Evolutionary conservation across 2,113 vertebrate species (phyloP).

Genomic region (Acrocephalus kingi): DNA sequence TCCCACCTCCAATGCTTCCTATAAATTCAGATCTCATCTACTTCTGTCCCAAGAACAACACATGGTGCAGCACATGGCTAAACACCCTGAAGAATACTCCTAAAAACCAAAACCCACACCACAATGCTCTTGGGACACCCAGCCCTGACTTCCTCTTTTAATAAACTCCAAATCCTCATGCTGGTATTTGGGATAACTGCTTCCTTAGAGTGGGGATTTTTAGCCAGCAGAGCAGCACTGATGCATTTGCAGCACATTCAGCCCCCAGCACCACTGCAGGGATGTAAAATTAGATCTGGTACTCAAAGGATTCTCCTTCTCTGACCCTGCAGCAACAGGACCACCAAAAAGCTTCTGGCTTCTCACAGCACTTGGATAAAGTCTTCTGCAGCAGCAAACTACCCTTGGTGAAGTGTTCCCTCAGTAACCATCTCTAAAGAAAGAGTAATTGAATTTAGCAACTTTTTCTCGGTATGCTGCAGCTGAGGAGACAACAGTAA

Average conservation of each 20-base stretch:
- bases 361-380: background rate
- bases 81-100: background rate
- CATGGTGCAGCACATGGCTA: background rate
- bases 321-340: background rate
- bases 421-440: background rate
- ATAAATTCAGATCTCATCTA: background rate
- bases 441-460: background rate
- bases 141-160: background rate
- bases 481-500: slow-evolving; percentile 34
- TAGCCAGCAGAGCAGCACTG: background rate
- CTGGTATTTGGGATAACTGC: background rate
- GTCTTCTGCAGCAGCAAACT: background rate
- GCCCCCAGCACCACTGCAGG: background rate
- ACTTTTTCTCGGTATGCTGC: background rate
- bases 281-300: background rate
- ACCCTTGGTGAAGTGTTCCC: background rate
- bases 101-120: background rate
- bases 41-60: background rate
- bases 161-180: accelerated
- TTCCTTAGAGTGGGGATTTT: background rate
- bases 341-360: background rate
- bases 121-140: background rate
- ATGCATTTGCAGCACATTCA: background rate
- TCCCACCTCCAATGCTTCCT: background rate
- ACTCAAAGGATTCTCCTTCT: background rate